Evolutionary conservation across 2,113 vertebrate species (phyloP).

Genomic region (Thalassoma bifasciatum): DNA sequence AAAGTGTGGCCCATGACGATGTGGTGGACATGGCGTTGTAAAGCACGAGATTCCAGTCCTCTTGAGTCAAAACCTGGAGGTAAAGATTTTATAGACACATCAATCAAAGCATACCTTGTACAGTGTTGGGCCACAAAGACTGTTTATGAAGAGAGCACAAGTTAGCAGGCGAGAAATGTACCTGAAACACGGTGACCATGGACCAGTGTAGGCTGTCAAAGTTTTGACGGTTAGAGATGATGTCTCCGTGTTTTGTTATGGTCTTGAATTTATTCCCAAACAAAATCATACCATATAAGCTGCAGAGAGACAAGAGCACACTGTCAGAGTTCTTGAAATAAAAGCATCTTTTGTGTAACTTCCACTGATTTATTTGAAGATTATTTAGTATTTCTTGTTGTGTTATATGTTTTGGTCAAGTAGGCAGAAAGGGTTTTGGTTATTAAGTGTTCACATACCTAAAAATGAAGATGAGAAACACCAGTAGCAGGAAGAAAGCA

Average conservation of each 20-base stretch:
- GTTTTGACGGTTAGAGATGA: constrained; percentile 88
- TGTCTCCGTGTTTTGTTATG: constrained; percentile 84
- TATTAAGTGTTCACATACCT: constrained; percentile 70
- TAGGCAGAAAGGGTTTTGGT: background rate
- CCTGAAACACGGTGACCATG: constrained; percentile 95
- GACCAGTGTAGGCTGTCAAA: constrained; percentile 93
- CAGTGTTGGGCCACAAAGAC: background rate
- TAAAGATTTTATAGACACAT: background rate
- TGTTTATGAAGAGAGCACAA: no score
- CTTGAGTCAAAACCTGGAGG: constrained; percentile 33
- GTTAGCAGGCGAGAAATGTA: constrained; percentile 45
- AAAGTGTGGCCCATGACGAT: background rate
- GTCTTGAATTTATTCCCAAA: constrained; percentile 91
- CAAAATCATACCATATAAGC: constrained; percentile 93
- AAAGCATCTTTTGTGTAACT: no score
- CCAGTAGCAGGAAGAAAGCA: constrained; percentile 88
- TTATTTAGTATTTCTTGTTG: background rate
- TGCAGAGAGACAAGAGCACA: constrained; percentile 57
- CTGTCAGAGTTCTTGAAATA: background rate
- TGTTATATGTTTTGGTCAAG: background rate
- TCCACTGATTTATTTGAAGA: background rate
- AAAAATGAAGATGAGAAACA: constrained; percentile 90
- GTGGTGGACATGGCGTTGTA: constrained; percentile 10
- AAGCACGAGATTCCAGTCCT: constrained; percentile 39
- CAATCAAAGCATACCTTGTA: background rate